A percentile compares a stretch with the other conserved stretches of the same genome.
phyloP scores from a whole-genome alignment of 2,888 invertebrate genomes.

The Leptopilina drosophilae region DNA sequence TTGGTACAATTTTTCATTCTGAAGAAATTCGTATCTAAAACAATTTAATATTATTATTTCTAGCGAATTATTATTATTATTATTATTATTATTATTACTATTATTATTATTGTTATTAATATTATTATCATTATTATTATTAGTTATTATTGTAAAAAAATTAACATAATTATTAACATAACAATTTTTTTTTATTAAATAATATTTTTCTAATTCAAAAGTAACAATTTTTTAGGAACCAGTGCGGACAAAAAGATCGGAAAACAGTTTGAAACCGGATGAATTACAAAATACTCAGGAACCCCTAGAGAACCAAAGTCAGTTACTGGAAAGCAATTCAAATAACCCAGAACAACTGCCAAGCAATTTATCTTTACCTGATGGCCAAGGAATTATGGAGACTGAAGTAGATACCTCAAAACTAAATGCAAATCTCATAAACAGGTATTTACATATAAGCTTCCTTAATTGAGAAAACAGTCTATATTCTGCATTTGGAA shows the following conservation, averaged over 20 bases:
- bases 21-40: too few species aligned
- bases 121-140: too few species aligned
- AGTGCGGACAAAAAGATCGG: background rate
- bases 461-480: too few species aligned
- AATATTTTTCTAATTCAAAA: background rate
- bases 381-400: constrained; percentile 61
- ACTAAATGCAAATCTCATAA: constrained; percentile 53
- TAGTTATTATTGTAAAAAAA: too few species aligned
- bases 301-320: constrained; percentile 9
- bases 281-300: constrained; percentile 14
- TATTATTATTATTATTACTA: too few species aligned
- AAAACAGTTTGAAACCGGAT: background rate
- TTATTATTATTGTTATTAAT: too few species aligned
- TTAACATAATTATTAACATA: background rate
- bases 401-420: constrained; percentile 58
- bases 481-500: too few species aligned
- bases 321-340: background rate
- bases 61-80: too few species aligned
- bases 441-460: constrained; percentile 58
- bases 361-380: constrained; percentile 33
- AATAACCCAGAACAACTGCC: constrained; percentile 18
- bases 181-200: background rate
- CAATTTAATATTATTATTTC: too few species aligned
- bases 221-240: background rate
- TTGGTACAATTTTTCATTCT: background rate